Conservation (phyloP, 2,888 invertebrate genomes). For the Morpho deidamia region DNA sequence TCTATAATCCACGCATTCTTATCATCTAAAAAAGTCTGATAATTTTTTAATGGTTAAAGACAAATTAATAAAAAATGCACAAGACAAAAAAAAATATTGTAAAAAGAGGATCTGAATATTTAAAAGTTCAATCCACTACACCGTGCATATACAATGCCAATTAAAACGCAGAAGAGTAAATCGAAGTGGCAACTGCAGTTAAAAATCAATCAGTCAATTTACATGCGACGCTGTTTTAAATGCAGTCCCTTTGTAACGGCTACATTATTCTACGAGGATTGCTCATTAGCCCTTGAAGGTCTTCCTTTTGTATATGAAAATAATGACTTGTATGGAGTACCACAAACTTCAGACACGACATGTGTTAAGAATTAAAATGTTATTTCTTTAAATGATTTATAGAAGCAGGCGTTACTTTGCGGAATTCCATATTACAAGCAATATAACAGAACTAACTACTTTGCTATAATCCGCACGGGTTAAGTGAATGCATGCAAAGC, state of each 20-base stretch:
- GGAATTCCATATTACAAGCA: too few relatives aligned
- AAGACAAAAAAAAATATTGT: not conserved
- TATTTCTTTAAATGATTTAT: not conserved
- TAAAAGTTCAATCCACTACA: not conserved
- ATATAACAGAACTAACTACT: too few relatives aligned
- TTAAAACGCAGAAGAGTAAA: conserved; percentile 18
- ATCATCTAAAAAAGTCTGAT: too few relatives aligned
- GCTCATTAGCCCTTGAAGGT: conserved; percentile 51
- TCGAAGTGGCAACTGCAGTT: conserved; percentile 13
- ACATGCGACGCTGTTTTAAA: conserved; percentile 21
- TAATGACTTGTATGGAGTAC: conserved; percentile 36
- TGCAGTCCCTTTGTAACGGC: conserved; percentile 24
- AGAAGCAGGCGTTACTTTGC: too few relatives aligned
- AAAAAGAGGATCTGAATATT: too few relatives aligned
- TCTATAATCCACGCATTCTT: too few relatives aligned
- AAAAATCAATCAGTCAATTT: conserved; percentile 24
- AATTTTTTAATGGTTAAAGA: too few relatives aligned
- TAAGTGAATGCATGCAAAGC: too few relatives aligned
- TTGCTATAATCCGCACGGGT: too few relatives aligned
- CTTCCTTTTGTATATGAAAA: conserved; percentile 49
- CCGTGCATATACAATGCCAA: conserved; percentile 13
- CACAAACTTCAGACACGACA: conserved; percentile 8
- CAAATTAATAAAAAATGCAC: too few relatives aligned
- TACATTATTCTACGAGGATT: conserved; percentile 33
- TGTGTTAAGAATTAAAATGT: too few relatives aligned